Evolutionary conservation across 2,797 vertebrate species (phyloP), one percentile per base, ranked within the genome.

Genomic region (Fringilla coelebs): DNA sequence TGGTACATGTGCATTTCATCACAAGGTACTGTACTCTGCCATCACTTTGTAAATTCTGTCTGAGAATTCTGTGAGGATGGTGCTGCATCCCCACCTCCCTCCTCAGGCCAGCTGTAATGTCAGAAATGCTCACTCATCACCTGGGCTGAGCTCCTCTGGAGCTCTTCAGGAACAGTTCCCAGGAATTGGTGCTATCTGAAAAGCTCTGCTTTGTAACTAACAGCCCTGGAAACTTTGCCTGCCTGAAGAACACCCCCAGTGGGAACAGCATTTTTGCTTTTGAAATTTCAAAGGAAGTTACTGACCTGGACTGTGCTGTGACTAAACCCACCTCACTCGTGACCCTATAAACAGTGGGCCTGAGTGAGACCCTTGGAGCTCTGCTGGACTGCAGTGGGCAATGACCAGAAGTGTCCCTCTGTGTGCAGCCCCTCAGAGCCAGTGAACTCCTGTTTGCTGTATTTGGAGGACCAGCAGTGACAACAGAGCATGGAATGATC

Each of bases 1-100:
- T 3, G n/a, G 51, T 72, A 26, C 11, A 7, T 1, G 0, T 9
- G 11, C 2, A 0, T 24, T 51, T 68, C 25, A 22, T 52, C 21
- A 40, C 68, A 34, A 49, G 29, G 25, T 51, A n/a, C 29, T 12
- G 11, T 32, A 31, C 8, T 34, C 38, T 49, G 49, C 62, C 70
- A 34, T 45, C 21, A 10, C 32, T 46, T 70, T 5, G 6, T 17
- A 21, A 21, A 48, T 65, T 38, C 63, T 66, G 3, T 28, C 40
- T 61, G 57, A 12, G 8, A 63, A 55, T 26, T 65, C 12, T 29
- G 18, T 31, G 71, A 32, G 55, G 41, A 60, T 70, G 36, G 41
- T 43, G 32, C 36, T 43, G 72, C 24, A 57, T 38, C 9, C 38
- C 14, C 17, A 12, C 8, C 3, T 11, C 21, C 41, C 32, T 17